A percentile compares a stretch with the other conserved stretches of the same genome.
Evolutionary conservation across 2,113 vertebrate genomes (phyloP).

Genomic region (Saguinus imperator): DNA sequence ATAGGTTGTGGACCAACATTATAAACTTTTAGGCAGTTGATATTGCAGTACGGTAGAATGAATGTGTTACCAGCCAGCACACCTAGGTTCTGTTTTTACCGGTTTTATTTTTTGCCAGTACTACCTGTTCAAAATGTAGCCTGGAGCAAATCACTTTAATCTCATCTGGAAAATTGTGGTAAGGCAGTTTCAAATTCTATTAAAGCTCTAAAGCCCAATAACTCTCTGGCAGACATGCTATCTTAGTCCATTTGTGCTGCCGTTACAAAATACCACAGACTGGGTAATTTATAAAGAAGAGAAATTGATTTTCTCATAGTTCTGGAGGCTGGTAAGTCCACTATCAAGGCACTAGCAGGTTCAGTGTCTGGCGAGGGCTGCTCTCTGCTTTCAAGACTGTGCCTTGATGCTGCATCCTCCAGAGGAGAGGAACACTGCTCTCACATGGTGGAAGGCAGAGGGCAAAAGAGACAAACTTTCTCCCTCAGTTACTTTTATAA

Average conservation of each 20-base stretch:
- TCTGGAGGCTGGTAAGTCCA: not conserved
- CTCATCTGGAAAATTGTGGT: not conserved
- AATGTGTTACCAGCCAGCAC: not conserved
- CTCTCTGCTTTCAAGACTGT: not conserved
- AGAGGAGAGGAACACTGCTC: not conserved
- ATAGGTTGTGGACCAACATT: not conserved
- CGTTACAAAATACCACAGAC: not conserved
- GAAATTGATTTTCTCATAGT: not conserved
- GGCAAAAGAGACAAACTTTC: not conserved
- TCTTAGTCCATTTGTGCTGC: not conserved
- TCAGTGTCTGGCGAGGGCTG: not conserved
- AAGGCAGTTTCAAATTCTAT: not conserved
- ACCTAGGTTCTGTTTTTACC: not conserved
- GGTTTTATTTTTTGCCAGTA: not conserved
- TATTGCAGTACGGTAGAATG: not conserved
- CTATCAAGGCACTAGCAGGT: not conserved
- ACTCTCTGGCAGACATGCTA: not conserved
- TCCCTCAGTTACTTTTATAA: not conserved
- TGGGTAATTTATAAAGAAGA: not conserved
- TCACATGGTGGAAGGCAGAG: not conserved
- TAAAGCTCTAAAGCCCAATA: not conserved
- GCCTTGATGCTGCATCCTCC: not conserved
- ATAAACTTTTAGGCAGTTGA: not conserved
- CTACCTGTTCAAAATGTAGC: not conserved
- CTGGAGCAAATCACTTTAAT: not conserved